Base-by-base conservation (phyloP, 2,888 invertebrate genomes). In the Kuschelorhynchus macadamiae region DNA sequence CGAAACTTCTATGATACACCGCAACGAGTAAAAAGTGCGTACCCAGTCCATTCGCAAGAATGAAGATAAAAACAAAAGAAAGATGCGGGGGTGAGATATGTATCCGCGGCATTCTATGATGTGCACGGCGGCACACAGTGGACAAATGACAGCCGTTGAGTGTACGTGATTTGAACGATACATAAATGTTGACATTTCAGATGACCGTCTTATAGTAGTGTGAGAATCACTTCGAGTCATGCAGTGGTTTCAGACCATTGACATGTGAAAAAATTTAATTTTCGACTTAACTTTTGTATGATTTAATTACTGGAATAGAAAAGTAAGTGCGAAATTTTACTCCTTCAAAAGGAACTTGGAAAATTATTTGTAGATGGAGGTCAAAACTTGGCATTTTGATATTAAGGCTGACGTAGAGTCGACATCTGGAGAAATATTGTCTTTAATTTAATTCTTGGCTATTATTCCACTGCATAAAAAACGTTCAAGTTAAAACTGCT, bases 101-200 rank as follows among this genome's bases (percentile, higher is more conserved):
- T 74, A 76, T 77, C 75, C 77, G 80, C 81, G 80, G 81, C 79
- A 76, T 75, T 78, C 78, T 81, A 77, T 80, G 80, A 78, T 79
- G 77, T 78, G 76, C 73, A 71, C 75, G 49, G 49, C 79, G 76
- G 78, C 81, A 80, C 78, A 81, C 81, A 81, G 81, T 80, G 79
- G 80, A 81, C 81, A 82, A 82, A 82, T 81, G 81, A 81, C 81
- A 78, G 78, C 81, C 80, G 80, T 79, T 78, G 76, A 74, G 74
- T 68, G 74, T 81, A 82, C 82, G 82, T 82, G 82, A 82, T 81
- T 78, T 81, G 81, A 81, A 82, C 78, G 79, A 81, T 80, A 79
- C 79, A 81, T 81, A 74, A 75, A 72, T 74, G 75, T 16, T 60
- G 50, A 60, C 49, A 60, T 75, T 77, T 50, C 42, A 21, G 60